phyloP scores from a whole-genome alignment of 1,140 invertebrate genomes.

The Halictus rubicundus region DNA sequence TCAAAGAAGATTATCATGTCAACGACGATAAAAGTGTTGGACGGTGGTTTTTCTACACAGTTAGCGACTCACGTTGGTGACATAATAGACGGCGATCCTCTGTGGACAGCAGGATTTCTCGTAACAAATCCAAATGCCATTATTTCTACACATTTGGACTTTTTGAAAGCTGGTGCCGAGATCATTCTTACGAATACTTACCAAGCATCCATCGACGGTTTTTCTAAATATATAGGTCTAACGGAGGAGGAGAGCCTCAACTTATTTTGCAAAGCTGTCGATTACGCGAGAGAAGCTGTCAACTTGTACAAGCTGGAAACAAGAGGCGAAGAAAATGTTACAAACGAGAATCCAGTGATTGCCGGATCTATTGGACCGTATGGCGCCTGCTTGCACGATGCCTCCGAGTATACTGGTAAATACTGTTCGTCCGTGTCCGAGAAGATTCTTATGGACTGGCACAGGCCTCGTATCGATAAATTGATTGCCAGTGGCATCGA shows the following conservation, averaged over 20 bases:
- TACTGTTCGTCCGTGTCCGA: constrained; percentile 87
- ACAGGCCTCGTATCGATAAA: constrained; percentile 88
- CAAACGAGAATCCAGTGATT: constrained; percentile 82
- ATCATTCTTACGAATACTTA: constrained; percentile 94
- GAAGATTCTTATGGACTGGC: constrained; percentile 89
- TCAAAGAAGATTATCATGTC: constrained; percentile 54
- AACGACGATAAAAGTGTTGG: constrained; percentile 83
- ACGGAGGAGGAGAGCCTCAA: constrained; percentile 83
- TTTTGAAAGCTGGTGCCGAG: constrained; percentile 90
- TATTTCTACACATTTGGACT: constrained; percentile 89
- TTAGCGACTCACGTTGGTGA: constrained; percentile 86
- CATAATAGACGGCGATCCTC: constrained; percentile 87
- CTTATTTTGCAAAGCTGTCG: constrained; percentile 87
- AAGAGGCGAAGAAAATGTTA: constrained; percentile 50
- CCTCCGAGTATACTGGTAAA: constrained; percentile 94
- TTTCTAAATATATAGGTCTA: constrained; percentile 86
- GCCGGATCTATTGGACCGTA: constrained; percentile 95
- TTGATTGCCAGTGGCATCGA: constrained; percentile 90
- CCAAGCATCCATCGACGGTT: constrained; percentile 91
- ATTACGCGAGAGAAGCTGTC: constrained; percentile 85
- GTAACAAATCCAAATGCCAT: constrained; percentile 87
- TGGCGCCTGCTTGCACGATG: constrained; percentile 93
- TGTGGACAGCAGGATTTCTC: constrained; percentile 92
- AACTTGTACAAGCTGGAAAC: constrained; percentile 82
- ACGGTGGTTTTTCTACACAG: constrained; percentile 92